These are phyloP conservation scores for Poecilia wingei DNA, from an alignment of 2,797 vertebrate genomes.

Conservation along the genomic window DNA sequence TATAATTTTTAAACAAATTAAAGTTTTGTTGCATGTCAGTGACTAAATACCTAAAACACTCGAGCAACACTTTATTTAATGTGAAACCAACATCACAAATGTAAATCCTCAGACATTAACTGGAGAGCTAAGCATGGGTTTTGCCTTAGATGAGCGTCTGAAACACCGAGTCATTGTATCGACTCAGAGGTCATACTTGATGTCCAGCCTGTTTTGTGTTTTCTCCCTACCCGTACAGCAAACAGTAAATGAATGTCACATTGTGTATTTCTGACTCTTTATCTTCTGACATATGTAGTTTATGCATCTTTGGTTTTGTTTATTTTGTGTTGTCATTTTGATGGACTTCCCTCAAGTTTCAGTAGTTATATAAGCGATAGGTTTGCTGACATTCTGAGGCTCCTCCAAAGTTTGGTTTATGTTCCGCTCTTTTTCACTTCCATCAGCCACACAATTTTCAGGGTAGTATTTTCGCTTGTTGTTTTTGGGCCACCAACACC, in stretches of 20 bases:
- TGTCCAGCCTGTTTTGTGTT: not conserved
- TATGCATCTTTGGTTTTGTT: not conserved
- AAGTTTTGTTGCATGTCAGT: too few species aligned
- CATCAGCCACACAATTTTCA: not conserved
- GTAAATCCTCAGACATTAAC: too few species aligned
- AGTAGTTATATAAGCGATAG: not conserved
- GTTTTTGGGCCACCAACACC: not conserved
- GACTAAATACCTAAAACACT: not conserved
- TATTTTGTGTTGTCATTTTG: not conserved
- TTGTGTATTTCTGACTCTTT: not conserved
- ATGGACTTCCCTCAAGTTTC: not conserved
- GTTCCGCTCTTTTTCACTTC: not conserved
- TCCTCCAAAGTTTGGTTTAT: not conserved
- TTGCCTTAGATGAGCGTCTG: not conserved
- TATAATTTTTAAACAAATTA: not conserved
- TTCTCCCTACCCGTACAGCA: not conserved
- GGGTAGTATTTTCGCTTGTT: not conserved
- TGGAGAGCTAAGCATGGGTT: not conserved
- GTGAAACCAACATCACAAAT: too few species aligned
- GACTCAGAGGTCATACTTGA: not conserved
- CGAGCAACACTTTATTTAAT: not conserved
- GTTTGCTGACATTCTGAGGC: not conserved
- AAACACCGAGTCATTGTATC: not conserved
- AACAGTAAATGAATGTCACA: not conserved
- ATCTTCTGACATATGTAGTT: not conserved